Conservation (phyloP, 30 jellyfish, hydroid and myxozoan genomes). For the Hydra vulgaris region DNA sequence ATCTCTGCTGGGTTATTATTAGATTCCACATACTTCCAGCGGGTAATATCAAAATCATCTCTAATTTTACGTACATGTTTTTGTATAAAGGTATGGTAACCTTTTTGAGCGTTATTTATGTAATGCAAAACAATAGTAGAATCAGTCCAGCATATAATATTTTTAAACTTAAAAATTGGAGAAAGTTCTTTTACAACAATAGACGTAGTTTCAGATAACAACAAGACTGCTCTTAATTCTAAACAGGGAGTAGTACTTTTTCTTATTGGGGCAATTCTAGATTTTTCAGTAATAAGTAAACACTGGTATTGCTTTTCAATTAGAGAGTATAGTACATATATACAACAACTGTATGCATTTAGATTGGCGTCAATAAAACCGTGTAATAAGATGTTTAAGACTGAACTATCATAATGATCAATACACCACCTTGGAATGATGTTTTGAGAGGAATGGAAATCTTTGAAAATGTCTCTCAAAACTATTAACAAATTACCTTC, state of each 20-base stretch:
- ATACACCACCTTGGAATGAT: not conserved
- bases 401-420: not conserved
- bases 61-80: not conserved
- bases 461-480: not conserved
- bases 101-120: not conserved
- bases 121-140: constrained; percentile 15
- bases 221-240: not conserved
- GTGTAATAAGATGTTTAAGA: not conserved
- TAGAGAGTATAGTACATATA: not conserved
- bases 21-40: not conserved
- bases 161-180: not conserved
- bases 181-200: constrained; percentile 2
- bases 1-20: constrained; percentile 14
- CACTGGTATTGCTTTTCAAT: not conserved
- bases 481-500: not conserved
- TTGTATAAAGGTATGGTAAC: not conserved
- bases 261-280: not conserved
- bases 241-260: constrained; percentile 3
- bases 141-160: constrained; percentile 10
- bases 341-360: not conserved
- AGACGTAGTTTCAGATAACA: not conserved
- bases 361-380: not conserved
- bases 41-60: not conserved
- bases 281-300: not conserved
- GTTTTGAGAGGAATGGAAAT: not conserved